These are phyloP conservation scores for Perdix hodgsoniae DNA, from an alignment of 2,797 vertebrate genomes.

Conservation along the genomic window DNA sequence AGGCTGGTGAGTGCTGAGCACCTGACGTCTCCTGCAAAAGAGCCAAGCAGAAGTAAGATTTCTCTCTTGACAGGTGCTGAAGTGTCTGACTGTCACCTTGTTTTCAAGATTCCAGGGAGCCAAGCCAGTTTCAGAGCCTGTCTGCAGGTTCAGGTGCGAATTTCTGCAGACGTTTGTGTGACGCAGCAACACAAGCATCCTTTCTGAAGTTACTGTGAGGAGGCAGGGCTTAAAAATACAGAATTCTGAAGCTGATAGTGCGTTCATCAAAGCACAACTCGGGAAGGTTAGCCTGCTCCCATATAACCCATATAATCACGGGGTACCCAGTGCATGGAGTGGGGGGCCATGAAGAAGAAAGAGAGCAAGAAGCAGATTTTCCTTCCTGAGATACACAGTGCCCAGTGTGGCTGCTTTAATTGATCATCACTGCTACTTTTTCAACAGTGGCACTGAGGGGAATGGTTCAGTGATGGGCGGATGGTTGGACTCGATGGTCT, in stretches of 20 bases:
- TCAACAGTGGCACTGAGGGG: neutral
- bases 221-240: fast-evolving
- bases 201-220: neutral
- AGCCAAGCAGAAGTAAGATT: neutral
- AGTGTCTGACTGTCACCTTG: neutral
- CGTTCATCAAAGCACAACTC: neutral
- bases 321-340: no score
- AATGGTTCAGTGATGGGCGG: no score
- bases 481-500: no score
- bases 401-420: neutral
- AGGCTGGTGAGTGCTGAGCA: neutral
- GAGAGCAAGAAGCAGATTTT: neutral
- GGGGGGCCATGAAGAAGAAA: neutral
- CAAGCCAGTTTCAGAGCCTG: neutral
- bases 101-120: neutral
- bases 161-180: neutral
- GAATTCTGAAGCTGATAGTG: neutral
- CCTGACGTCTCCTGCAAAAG: neutral
- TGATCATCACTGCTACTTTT: neutral
- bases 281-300: neutral
- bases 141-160: neutral
- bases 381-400: neutral
- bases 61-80: neutral
- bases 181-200: neutral
- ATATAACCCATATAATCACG: neutral